Percentiles rank a stretch among this genome's conserved stretches.
Evolutionary conservation across 2,113 vertebrate species (phyloP).

Genomic region (Peucedramus taeniatus): DNA sequence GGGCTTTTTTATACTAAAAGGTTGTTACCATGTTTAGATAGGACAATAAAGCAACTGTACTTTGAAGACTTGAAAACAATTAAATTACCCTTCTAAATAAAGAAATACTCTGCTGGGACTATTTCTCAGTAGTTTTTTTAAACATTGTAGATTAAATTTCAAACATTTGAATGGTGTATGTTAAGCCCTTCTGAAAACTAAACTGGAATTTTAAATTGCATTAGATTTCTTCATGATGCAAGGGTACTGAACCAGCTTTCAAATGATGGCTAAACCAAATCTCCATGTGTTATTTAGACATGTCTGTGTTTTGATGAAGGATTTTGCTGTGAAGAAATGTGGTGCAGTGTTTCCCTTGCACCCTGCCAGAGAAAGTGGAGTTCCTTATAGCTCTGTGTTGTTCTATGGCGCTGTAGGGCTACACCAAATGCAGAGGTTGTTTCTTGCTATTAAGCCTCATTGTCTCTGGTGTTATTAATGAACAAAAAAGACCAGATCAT

Average conservation of each 20-base stretch:
- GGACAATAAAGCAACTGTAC: not conserved
- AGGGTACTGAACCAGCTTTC: not conserved
- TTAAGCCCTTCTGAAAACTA: not conserved
- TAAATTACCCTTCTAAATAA: not conserved
- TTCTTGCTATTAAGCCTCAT: not conserved
- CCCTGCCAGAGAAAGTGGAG: not conserved
- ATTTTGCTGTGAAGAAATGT: not conserved
- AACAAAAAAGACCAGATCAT: not conserved
- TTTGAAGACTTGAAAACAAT: not conserved
- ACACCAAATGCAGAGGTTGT: not conserved
- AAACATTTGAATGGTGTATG: not conserved
- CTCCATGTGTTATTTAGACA: not conserved
- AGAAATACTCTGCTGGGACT: not conserved
- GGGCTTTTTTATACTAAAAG: not conserved
- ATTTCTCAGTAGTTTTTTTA: not conserved
- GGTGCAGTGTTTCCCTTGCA: not conserved
- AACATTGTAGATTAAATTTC: not conserved
- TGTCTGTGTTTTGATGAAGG: not conserved
- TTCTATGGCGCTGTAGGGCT: not conserved
- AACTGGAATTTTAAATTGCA: not conserved
- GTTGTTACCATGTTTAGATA: not conserved
- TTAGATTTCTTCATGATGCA: constrained; percentile 71
- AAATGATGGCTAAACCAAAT: not conserved
- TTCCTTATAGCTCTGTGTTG: not conserved
- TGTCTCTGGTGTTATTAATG: not conserved